Evolutionary conservation across 1,140 invertebrate species (phyloP), one percentile per base, ranked within the genome.

Genomic region (Orchestia grillus): DNA sequence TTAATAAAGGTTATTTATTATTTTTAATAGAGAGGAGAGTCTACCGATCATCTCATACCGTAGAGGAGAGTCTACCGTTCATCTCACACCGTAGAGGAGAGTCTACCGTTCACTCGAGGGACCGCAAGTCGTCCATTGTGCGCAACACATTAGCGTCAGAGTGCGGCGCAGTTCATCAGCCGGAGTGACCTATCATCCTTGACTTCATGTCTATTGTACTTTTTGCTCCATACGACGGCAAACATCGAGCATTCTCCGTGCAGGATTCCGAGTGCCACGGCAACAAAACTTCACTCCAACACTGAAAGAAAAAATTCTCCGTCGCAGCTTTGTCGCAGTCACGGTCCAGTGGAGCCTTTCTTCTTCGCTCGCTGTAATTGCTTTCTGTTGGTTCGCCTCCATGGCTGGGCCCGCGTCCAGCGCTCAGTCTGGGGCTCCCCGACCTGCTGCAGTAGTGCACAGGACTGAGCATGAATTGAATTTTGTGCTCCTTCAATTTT

Each of bases 291-390:
- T 90, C 88, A 44, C 4, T 90, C 43, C 88, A 90, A 42, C n/a
- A 44, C 28, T 42, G 88, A 44, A 90, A 90, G 42, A 90, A 44
- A 87, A 90, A 90, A 11, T 44, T 90, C 88, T 41, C 88, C 88
- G 11, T 90, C 88, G 88, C n/a, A 11, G 23, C 88, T 90, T 90
- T 90, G 88, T 90, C 88, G 88, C 88, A 15, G 88, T 90, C 41
- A 90, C 88, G 88, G 88, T 90, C 88, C 88, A 90, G 88, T 90
- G 88, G 43, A 90, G 88, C 88, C 88, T 90, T 90, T 90, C 88
- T 90, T 44, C 88, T 42, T 90, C 4, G 4, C 88, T 90, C 88
- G 41, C 43, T 90, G 88, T 42, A 90, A 90, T 90, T 42, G 88
- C 42, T 90, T 90, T 90, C 88, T 41, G 88, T 41, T 90, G 3